Percentiles rank a stretch among this genome's conserved stretches.
Conservation (phyloP, 37 sponge, comb jelly and placozoan genomes). For the Aplysina aerophoba region DNA sequence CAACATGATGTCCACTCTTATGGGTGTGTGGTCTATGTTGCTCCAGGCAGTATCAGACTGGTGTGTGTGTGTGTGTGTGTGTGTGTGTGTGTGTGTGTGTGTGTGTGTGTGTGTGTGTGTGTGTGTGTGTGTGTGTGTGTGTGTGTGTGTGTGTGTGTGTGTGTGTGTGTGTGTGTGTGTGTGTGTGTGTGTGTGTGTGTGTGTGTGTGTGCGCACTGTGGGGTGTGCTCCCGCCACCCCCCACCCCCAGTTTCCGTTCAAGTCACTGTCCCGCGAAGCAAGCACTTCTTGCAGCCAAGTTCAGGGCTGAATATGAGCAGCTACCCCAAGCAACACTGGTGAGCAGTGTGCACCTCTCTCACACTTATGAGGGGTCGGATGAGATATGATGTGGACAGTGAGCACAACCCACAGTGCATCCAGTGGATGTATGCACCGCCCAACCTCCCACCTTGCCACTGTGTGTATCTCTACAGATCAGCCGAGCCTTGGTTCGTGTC, state of each 20-base stretch:
- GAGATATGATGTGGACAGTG: too few relatives aligned
- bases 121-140: not conserved
- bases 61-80: too few relatives aligned
- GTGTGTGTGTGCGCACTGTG: not conserved
- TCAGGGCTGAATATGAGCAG: slow-evolving; percentile 31
- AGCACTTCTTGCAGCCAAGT: slow-evolving; percentile 19
- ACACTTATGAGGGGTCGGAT: too few relatives aligned
- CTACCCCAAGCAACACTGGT: slow-evolving; percentile 19
- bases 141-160: not conserved
- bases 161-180: not conserved
- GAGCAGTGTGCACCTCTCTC: slow-evolving; percentile 2
- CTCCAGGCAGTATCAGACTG: too few relatives aligned
- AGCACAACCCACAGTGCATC: too few relatives aligned
- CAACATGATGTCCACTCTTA: too few relatives aligned
- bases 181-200: not conserved
- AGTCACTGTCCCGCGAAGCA: slow-evolving; percentile 13
- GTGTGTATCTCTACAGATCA: slow-evolving; percentile 32
- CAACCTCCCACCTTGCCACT: too few relatives aligned
- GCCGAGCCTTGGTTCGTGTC: not conserved
- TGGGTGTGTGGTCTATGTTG: too few relatives aligned
- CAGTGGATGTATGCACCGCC: too few relatives aligned
- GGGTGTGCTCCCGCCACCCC: not conserved
- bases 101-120: too few relatives aligned
- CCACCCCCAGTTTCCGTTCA: slow-evolving; percentile 2
- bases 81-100: too few relatives aligned